Conservation (phyloP, 2,888 invertebrate species). For the Stenurella melanura region DNA sequence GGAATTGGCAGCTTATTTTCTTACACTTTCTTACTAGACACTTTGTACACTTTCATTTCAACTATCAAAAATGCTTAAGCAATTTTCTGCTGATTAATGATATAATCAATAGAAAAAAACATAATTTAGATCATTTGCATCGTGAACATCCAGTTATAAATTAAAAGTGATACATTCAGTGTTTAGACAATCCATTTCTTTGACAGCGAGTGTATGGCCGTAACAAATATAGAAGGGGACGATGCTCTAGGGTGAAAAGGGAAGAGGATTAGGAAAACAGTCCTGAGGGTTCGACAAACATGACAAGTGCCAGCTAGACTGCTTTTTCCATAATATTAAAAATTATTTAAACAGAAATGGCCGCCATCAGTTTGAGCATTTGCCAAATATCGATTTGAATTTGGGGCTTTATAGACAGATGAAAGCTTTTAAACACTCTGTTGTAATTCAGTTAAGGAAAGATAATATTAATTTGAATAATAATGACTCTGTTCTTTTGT, state of each 20-base stretch:
- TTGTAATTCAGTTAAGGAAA: conserved; percentile 43
- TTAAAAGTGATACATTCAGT: conserved; percentile 4
- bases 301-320: conserved; percentile 39
- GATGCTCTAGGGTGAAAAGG: conserved; percentile 23
- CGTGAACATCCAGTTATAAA: background rate
- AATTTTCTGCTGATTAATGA: no score
- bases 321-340: conserved; percentile 45
- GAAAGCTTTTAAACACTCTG: conserved; percentile 45
- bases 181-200: conserved; percentile 4
- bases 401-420: conserved; percentile 37
- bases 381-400: conserved; percentile 40
- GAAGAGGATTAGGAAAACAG: conserved; percentile 32
- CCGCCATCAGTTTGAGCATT: conserved; percentile 37
- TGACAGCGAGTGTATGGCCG: conserved; percentile 38
- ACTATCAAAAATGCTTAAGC: no score
- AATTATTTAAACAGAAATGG: conserved; percentile 45
- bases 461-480: conserved; percentile 51
- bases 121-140: no score
- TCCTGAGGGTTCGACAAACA: conserved; percentile 43
- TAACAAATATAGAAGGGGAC: conserved; percentile 37
- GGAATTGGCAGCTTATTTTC: no score
- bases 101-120: no score
- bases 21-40: no score
- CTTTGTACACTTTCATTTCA: no score
- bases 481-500: conserved; percentile 44